Conservation (phyloP, 2,113 vertebrate species). For the Crocuta crocuta region DNA sequence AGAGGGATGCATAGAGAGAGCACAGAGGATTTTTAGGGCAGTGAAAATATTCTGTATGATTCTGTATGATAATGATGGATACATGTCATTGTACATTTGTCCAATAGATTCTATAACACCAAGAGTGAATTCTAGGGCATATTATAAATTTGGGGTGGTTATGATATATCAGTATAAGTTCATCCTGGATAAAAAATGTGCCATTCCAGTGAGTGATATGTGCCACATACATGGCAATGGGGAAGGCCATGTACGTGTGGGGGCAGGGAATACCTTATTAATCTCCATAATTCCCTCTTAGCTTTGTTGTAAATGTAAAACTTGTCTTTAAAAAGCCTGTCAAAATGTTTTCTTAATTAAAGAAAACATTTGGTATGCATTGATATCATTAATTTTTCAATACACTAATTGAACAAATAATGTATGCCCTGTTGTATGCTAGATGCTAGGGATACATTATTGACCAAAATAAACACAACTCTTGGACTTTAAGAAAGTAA, state of each 20-base stretch:
- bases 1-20: neutral
- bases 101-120: neutral
- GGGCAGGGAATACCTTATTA: neutral
- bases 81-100: neutral
- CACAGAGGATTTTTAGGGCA: neutral
- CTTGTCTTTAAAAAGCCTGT: neutral
- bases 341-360: neutral
- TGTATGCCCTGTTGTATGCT: neutral
- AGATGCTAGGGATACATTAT: neutral
- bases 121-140: neutral
- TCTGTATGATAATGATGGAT: neutral
- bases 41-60: neutral
- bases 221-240: neutral
- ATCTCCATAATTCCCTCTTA: neutral
- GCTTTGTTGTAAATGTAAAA: neutral
- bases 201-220: neutral
- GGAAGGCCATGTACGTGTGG: neutral
- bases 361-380: neutral
- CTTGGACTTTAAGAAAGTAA: neutral
- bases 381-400: neutral
- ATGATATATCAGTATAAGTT: neutral
- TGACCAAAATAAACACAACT: neutral
- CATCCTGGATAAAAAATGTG: neutral
- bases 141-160: neutral
- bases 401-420: neutral